Evolutionary conservation across 2,888 invertebrate genomes (phyloP), one percentile per base, ranked within the genome.

Genomic region (Nezara viridula): DNA sequence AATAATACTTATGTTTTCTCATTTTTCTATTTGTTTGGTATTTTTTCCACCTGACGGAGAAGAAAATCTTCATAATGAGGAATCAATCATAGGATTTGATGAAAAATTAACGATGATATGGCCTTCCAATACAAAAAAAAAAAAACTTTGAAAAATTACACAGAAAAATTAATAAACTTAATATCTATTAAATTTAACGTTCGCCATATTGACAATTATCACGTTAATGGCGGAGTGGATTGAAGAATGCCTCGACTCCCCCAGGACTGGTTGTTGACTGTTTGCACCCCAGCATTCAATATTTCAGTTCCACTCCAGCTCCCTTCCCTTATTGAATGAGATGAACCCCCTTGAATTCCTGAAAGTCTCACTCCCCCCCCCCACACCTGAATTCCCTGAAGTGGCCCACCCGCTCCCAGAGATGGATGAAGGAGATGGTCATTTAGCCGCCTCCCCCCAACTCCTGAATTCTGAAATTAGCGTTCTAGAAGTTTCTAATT

Each of bases 241-340:
- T 19, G 21, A 37, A 7, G 0, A 1, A 7, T 37, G 19, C 16
- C 16, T 16, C 0, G 21, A 19, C 21, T 73, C 66, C 66, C 66
- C 32, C 0, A 37, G 37, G 32, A 73, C 0, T 16, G 6, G 1
- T 73, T 73, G 66, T 73, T 73, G 66, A 73, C 66, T 73, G 66
- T 73, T 73, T 73, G 66, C 37, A 47, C 81, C 81, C 44, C 81
- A n/a, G n/a, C 81, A 81, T 81, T 81, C 81, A 81, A 81, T 81
- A 81, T 47, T 81, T 81, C 14, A 81, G 81, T 81, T 81, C 44
- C 81, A 24, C 81, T 47, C 77, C 40, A 77, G 24, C 40, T 77
- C n/a, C 44, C 3, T 24, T 60, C 81, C 81, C 44, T 81, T 47
- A 81, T 81, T 81, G 40, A 81, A 81, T 81, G 37, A 81, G 81